Percentiles rank a stretch among this genome's conserved stretches.
Evolutionary conservation across 1,140 invertebrate genomes (phyloP).

Genomic region (Uloborus diversus): DNA sequence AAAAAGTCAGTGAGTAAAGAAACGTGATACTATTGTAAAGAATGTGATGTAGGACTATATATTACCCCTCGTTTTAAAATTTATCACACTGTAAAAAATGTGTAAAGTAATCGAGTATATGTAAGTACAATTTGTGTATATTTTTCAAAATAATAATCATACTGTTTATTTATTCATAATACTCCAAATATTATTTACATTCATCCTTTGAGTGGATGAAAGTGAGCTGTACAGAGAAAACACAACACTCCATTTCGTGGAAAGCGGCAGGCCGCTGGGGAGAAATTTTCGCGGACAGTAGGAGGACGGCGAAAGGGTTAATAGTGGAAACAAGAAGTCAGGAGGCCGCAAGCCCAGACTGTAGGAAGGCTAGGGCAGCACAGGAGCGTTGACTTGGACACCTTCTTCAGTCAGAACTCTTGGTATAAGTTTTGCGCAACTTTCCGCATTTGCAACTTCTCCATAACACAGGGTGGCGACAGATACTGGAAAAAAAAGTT

Average conservation of each 20-base stretch:
- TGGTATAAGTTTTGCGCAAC: too few species aligned
- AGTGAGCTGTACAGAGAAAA: background rate
- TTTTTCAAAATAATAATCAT: background rate
- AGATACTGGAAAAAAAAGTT: too few species aligned
- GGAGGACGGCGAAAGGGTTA: constrained; percentile 4
- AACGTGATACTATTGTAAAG: background rate
- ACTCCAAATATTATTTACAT: background rate
- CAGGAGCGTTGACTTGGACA: background rate
- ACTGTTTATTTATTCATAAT: background rate
- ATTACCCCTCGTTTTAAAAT: background rate
- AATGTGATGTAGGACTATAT: constrained; percentile 7
- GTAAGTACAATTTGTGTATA: background rate
- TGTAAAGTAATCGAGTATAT: background rate
- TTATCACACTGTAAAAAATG: constrained; percentile 3
- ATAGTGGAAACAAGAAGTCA: background rate
- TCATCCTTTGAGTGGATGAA: background rate
- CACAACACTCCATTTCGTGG: background rate
- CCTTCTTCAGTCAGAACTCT: too few species aligned
- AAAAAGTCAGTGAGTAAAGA: background rate
- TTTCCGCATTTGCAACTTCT: too few species aligned
- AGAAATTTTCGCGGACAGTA: background rate
- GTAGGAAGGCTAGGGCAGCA: too few species aligned
- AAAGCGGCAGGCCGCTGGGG: background rate
- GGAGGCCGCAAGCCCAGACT: too few species aligned
- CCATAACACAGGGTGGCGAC: too few species aligned